Base-by-base conservation (phyloP, 2,113 vertebrate species). In the Podiceps cristatus region DNA sequence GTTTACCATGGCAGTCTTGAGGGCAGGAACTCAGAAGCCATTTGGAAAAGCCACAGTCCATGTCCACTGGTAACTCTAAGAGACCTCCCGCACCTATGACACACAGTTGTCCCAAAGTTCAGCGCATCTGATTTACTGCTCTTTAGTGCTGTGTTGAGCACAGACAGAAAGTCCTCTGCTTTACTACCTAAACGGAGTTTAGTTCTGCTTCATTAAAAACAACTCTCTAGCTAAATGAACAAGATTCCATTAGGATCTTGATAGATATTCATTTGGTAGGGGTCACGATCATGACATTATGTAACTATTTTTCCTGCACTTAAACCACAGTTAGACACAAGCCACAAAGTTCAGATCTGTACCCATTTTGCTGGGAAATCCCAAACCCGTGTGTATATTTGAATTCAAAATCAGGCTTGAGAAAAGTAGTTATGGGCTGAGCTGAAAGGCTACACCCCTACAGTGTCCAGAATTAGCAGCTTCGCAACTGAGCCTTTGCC, bases 181-280 rank as follows among this genome's bases (percentile, higher is more conserved):
- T 95, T 86, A 64, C 68, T 44, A 45, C 50, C 59, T 55, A 53
- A 28, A 33, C 72, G 27, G 44, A 88, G 50, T 73, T 90, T 45
- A 86, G 90, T 77, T 90, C 85, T 88, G 63, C 75, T 84, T 90
- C 79, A 80, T 80, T 88, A 81, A 90, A 93, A 80, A 59, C 40
- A 63, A 50, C 45, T 35, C 47, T 80, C 28, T 35, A 73, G 47
- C 22, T 80, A n/a, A 77, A 88, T 5, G 6, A 75, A 75, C 13
- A 17, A 80, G 63, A 71, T 71, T 94, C 72, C 66, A 72, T 50
- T 59, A 68, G 49, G 23, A 52, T 40, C 79, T 67, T 75, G 59
- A 81, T 24, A 79, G 77, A 77, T 40, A 35, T 0, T 49, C 7
- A 68, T 78, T 77, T 86, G 35, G 22, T 45, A 84, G 79, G 59